Conservation (phyloP, 1,140 invertebrate genomes). For the Argopecten irradians region DNA sequence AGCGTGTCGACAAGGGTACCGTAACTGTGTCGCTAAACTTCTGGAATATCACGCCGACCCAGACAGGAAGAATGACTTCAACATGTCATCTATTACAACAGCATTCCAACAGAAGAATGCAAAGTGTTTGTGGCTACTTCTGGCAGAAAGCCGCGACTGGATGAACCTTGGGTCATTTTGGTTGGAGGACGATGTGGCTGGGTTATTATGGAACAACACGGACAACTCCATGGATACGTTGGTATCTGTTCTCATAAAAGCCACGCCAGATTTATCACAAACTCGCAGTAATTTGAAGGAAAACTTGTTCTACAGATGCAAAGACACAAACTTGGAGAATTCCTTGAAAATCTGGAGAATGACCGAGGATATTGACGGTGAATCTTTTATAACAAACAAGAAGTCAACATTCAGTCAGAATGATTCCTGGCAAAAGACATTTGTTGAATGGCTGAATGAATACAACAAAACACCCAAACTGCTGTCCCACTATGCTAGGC, state of each 20-base stretch:
- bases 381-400: conserved; percentile 19
- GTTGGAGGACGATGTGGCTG: conserved; percentile 29
- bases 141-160: conserved; percentile 21
- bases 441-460: conserved; percentile 41
- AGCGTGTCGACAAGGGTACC: conserved; percentile 24
- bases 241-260: conserved; percentile 36
- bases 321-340: conserved; percentile 20
- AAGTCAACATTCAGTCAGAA: not conserved
- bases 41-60: conserved; percentile 43
- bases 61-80: conserved; percentile 40
- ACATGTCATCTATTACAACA: conserved; percentile 24
- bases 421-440: conserved; percentile 32
- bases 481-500: conserved; percentile 34
- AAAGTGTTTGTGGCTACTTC: conserved; percentile 32
- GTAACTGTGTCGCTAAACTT: conserved; percentile 35
- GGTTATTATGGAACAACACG: conserved; percentile 29
- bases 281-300: conserved; percentile 28
- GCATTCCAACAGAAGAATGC: conserved; percentile 32
- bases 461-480: conserved; percentile 15
- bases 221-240: conserved; percentile 32
- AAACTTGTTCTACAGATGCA: conserved; percentile 35
- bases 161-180: conserved; percentile 33
- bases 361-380: not conserved
- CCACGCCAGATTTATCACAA: conserved; percentile 32
- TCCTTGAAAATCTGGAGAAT: conserved; percentile 16